Conservation (phyloP, 2,797 vertebrate species). For the Lepus oiostolus region DNA sequence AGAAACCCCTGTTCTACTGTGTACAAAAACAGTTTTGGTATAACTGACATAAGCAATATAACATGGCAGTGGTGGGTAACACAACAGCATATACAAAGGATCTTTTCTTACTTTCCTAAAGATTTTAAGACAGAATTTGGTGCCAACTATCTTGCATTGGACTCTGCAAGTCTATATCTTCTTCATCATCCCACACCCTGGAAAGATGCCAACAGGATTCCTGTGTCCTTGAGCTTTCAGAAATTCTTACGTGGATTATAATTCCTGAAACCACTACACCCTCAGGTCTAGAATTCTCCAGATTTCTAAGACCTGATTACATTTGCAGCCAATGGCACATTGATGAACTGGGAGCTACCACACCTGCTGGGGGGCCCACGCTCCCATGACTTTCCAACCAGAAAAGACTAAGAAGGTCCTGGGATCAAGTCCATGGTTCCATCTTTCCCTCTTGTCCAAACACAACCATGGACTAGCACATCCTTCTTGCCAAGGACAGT, state of each 20-base stretch:
- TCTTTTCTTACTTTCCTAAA: background rate
- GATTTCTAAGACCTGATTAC: constrained; percentile 7
- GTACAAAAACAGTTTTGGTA: constrained; percentile 25
- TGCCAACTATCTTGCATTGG: background rate
- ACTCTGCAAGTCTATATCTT: background rate
- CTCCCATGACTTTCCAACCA: background rate
- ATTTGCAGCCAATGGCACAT: background rate
- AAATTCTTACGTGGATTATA: constrained; percentile 25
- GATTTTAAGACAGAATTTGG: background rate
- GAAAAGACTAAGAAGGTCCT: background rate
- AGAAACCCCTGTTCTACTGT: background rate
- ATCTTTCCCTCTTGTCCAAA: background rate
- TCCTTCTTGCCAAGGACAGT: constrained; percentile 30
- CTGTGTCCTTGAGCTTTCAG: background rate
- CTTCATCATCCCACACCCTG: background rate
- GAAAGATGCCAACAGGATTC: background rate
- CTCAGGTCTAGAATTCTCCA: constrained; percentile 12
- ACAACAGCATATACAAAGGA: background rate
- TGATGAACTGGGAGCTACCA: background rate
- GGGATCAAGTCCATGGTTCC: background rate
- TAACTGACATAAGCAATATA: constrained; percentile 28
- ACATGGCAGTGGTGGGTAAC: background rate
- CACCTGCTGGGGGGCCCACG: no score
- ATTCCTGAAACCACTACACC: background rate
- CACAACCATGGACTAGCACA: background rate